Percentiles rank a stretch among this genome's conserved stretches.
Conservation (phyloP, 2,113 vertebrate species). For the Colistium nudipinnis region DNA sequence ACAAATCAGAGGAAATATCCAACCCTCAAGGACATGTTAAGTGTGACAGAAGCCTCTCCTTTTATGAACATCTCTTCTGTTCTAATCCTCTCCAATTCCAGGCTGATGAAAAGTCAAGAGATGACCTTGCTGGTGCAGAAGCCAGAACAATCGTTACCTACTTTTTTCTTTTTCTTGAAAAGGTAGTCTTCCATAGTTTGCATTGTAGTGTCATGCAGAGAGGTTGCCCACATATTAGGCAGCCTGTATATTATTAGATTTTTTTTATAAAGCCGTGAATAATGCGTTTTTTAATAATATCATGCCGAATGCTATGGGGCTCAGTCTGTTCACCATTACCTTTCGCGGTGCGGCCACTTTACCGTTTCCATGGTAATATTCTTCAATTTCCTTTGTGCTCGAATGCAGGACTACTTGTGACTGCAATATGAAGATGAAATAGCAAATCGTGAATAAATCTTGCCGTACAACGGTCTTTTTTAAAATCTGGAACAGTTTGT, state of each 20-base stretch:
- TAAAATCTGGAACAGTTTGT: constrained; percentile 44
- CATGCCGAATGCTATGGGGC: background rate
- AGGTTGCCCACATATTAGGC: background rate
- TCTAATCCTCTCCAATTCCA: constrained; percentile 6
- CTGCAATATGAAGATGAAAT: constrained; percentile 40
- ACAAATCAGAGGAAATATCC: constrained; percentile 9
- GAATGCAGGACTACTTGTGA: constrained; percentile 26
- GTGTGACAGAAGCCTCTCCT: constrained; percentile 10
- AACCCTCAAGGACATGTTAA: background rate
- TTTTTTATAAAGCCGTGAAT: constrained; percentile 2
- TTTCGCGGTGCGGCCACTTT: constrained; percentile 1
- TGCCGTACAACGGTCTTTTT: constrained; percentile 17
- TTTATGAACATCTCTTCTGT: background rate
- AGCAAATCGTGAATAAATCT: constrained; percentile 28
- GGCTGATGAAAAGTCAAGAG: constrained; percentile 18
- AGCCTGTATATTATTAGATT: background rate
- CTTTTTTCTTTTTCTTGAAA: background rate
- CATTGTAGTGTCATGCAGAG: background rate
- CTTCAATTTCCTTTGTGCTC: constrained; percentile 20
- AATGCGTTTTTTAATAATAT: constrained; percentile 1
- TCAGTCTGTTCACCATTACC: constrained; percentile 24
- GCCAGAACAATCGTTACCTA: background rate
- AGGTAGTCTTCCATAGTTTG: background rate
- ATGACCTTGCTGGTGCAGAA: constrained; percentile 29
- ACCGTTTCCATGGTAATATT: constrained; percentile 66